Percentiles rank a stretch among this genome's conserved stretches.
These are phyloP conservation scores for Gymnoscelis rufifasciata DNA, from an alignment of 2,888 invertebrate species.

Conservation along the genomic window DNA sequence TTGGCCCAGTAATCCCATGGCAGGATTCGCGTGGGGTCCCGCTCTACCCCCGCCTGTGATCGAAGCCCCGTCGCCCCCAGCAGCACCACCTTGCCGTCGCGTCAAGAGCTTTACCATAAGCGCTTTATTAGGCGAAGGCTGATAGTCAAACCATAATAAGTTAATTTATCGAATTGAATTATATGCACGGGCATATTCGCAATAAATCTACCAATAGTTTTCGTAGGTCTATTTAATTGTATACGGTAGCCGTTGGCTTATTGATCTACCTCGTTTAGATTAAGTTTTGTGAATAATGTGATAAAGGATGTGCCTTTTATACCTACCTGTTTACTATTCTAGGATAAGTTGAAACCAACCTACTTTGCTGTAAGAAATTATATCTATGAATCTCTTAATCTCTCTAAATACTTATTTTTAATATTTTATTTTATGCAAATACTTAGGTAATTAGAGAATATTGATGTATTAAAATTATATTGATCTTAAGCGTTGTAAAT, in stretches of 20 bases:
- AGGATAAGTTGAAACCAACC: neutral
- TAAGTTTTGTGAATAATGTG: conserved; percentile 18
- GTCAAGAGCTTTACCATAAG: conserved; percentile 73
- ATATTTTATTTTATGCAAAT: neutral
- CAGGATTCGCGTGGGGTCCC: conserved; percentile 56
- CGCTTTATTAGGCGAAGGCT: conserved; percentile 71
- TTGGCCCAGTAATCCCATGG: conserved; percentile 50
- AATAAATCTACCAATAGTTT: conserved; percentile 34
- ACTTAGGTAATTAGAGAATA: neutral
- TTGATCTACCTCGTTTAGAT: conserved; percentile 36
- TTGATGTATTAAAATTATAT: neutral
- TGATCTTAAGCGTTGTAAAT: neutral
- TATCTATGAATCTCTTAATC: no score
- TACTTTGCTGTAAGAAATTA: conserved; percentile 1
- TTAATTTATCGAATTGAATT: conserved; percentile 11
- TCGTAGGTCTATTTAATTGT: conserved; percentile 16
- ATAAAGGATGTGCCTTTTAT: conserved; percentile 22
- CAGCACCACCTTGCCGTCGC: conserved; percentile 60
- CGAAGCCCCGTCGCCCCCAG: conserved; percentile 42
- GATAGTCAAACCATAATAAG: conserved; percentile 27
- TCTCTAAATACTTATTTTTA: no score
- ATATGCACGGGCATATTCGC: conserved; percentile 36
- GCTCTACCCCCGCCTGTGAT: conserved; percentile 48
- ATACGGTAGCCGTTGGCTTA: conserved; percentile 23
- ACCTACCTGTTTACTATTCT: conserved; percentile 3